Evolutionary conservation across 2,888 invertebrate species (phyloP).

Genomic region (Celastrina argiolus): DNA sequence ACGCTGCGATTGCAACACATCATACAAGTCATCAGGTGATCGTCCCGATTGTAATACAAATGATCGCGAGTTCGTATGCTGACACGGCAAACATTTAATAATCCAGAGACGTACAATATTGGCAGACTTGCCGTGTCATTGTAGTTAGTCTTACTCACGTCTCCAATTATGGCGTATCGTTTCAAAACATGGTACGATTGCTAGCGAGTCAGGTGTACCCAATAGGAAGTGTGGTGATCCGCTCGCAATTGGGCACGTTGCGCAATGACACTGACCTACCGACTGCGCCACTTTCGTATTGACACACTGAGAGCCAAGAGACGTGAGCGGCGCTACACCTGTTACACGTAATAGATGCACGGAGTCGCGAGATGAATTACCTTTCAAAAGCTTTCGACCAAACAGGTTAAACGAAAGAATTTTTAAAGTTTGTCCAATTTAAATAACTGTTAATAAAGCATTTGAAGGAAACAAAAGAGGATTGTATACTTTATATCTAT

Average conservation of each 20-base stretch:
- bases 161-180: background rate
- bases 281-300: slow-evolving; percentile 73
- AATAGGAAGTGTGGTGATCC: slow-evolving; percentile 36
- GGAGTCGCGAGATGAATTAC: background rate
- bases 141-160: background rate
- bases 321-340: slow-evolving; percentile 39
- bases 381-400: background rate
- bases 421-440: no score
- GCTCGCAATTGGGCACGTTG: slow-evolving; percentile 62
- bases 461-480: background rate
- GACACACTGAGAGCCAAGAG: slow-evolving; percentile 64
- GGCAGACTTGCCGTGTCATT: no score
- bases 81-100: background rate
- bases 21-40: background rate
- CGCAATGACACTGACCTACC: slow-evolving; percentile 76
- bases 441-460: no score
- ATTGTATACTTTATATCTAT: background rate
- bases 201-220: slow-evolving; percentile 28
- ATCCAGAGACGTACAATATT: no score
- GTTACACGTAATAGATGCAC: slow-evolving; percentile 18
- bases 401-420: background rate
- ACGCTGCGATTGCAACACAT: background rate
- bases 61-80: background rate
- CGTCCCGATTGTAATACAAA: background rate
- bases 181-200: background rate